Base-by-base conservation (phyloP, 2,888 invertebrate genomes). In the Morpho deidamia region DNA sequence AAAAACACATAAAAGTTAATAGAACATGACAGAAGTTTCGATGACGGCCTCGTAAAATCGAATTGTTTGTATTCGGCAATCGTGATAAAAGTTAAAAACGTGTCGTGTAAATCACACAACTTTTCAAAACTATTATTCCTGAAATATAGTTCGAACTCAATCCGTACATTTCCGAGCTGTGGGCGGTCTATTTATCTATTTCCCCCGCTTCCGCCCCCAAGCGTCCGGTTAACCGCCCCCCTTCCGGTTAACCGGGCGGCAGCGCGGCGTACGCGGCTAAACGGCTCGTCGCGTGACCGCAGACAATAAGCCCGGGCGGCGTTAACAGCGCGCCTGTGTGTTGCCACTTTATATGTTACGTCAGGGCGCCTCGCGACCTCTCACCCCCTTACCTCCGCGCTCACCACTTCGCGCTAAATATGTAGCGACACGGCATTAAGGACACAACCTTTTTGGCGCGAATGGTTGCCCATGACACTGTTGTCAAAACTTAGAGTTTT, bases 211-310 rank as follows among this genome's bases (percentile, higher is more conserved):
- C 87, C 88, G 87, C 86, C 85, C 86, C 82, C 82, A 78, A 78
- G 81, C 86, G 87, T 86, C 88, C 88, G 88, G 87, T 88, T 87
- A 88, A 88, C 88, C 88, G 82, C 85, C 88, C 85, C 87, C 86
- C 88, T 83, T 86, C 87, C 87, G 87, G 88, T 87, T 88, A 87
- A 86, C 87, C 88, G 86, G 85, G 84, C 81, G 84, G 81, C 75
- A 77, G 77, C 75, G 78, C 78, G 77, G 81, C 78, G 83, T 77
- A 81, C 82, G 81, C 87, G 87, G 87, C 88, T 89, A 88, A 89
- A 88, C 88, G 87, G 88, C 87, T 89, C 87, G 88, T 89, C 87
- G 88, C 88, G 88, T 88, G 88, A 89, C 88, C 88, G 87, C 88
- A 89, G 88, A 88, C 88, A 89, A 89, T 89, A 87, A 89, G 88